Percentiles rank a stretch among this genome's conserved stretches.
These are phyloP conservation scores for Nipponia nippon DNA, from an alignment of 2,113 vertebrate species.

Conservation along the genomic window DNA sequence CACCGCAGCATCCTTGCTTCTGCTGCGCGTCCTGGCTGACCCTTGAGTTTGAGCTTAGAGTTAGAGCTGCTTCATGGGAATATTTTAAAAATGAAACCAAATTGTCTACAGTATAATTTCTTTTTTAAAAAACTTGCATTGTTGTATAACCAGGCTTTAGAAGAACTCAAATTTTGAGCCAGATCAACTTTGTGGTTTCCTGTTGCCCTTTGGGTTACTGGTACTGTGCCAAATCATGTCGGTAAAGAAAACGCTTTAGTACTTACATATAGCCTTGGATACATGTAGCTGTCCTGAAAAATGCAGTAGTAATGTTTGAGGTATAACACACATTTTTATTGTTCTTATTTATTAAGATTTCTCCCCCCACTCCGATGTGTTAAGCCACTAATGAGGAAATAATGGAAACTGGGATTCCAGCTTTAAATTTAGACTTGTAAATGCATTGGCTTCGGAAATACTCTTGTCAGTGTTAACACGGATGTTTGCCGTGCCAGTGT, in stretches of 20 bases:
- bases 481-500: background rate
- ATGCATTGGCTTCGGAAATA: background rate
- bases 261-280: background rate
- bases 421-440: background rate
- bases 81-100: background rate
- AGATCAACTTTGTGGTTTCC: conserved; percentile 28
- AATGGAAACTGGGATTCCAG: background rate
- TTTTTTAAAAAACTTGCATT: background rate
- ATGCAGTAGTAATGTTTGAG: background rate
- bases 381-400: conserved; percentile 11
- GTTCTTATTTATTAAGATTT: background rate
- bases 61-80: background rate
- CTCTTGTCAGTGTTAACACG: background rate
- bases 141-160: background rate
- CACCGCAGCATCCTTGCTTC: background rate
- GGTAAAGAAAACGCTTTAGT: background rate
- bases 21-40: background rate
- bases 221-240: background rate
- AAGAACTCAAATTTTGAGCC: background rate
- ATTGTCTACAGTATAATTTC: background rate
- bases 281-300: background rate
- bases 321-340: background rate
- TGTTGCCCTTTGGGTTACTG: conserved; percentile 20
- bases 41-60: background rate
- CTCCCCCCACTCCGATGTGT: background rate